Evolutionary conservation across 1,140 invertebrate genomes (phyloP), one percentile per base, ranked within the genome.

Genomic region (Dendroctonus valens): DNA sequence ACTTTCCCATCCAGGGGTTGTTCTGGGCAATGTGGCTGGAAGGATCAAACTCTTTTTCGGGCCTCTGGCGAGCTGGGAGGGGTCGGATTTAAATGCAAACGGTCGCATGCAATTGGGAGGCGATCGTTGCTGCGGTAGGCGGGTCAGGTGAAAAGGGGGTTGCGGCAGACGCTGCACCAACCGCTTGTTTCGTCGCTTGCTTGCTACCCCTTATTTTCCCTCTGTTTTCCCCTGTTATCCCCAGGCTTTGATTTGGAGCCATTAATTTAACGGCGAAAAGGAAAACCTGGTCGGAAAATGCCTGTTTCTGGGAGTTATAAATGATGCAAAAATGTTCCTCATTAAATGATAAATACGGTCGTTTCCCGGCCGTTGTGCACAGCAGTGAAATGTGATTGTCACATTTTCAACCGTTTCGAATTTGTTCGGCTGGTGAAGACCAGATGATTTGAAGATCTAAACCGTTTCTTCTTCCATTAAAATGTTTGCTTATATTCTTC

Each of bases 181-280:
- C 50, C 26, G 50, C n/a, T 26, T 8, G 50, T 52, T 52, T 52
- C 50, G 37, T 26, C 50, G 50, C 37, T 52, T 52, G 50, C 50
- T 52, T 14, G 50, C 50, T 26, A n/a, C 50, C 26, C n/a, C 50
- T 52, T 52, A 52, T 52, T 52, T n/a, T 48, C 14, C 46, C 14
- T 14, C n/a, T 26, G 5, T 26, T n/a, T 48, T 48, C 46, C 14
- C 46, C n/a, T 26, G 5, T n/a, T 52, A 52, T 52, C 50, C 26
- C 42, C 8, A 5, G n/a, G 14, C 50, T 52, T 52, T 52, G 50
- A 52, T 52, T 52, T 52, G 50, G 50, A 8, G 50, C 15, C 50
- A 52, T 52, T 52, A 52, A 52, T 52, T 52, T 52, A n/a, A 52
- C 50, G 50, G 50, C 50, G 50, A 52, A 52, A 52, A 52, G 50